phyloP scores from a whole-genome alignment of 2,888 invertebrate species.

The Drosophila mercatorum region DNA sequence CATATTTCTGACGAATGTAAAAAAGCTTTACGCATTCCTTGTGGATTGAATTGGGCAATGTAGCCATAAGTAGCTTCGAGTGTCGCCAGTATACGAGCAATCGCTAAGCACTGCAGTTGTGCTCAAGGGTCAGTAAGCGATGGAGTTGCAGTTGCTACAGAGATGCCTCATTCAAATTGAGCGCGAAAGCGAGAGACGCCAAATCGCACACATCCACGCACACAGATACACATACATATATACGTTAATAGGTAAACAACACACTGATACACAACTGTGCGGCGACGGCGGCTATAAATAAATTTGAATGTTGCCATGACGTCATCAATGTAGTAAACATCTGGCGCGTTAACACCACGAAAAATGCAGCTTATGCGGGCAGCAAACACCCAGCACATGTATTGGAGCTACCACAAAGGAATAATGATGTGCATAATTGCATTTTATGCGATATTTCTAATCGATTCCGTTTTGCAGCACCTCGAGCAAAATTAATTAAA shows the following conservation, averaged over 20 bases:
- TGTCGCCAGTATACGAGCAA: conserved; percentile 51
- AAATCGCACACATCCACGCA: conserved; percentile 11
- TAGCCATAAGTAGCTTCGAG: conserved; percentile 14
- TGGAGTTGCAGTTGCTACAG: background rate
- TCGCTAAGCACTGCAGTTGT: conserved; percentile 39
- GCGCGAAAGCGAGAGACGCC: conserved; percentile 30
- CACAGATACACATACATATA: conserved; percentile 9
- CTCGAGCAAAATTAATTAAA: conserved; percentile 32
- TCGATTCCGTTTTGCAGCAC: conserved; percentile 7
- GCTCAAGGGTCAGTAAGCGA: conserved; percentile 1
- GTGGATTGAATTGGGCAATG: conserved; percentile 20
- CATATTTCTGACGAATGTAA: conserved; percentile 64
- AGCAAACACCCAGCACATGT: conserved; percentile 20
- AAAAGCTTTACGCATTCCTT: conserved; percentile 63
- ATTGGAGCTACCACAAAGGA: conserved; percentile 2
- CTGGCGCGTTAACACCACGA: conserved; percentile 60
- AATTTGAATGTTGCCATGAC: conserved; percentile 70
- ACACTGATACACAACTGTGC: conserved; percentile 20
- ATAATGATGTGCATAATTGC: conserved; percentile 31
- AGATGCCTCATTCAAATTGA: conserved; percentile 7
- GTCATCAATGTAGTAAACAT: conserved; percentile 75
- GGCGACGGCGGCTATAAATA: conserved; percentile 58
- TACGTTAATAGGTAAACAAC: conserved; percentile 55
- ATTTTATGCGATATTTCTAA: conserved; percentile 9
- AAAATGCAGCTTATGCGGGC: conserved; percentile 55